A percentile compares a stretch with the other conserved stretches of the same genome.
phyloP scores from a whole-genome alignment of 2,797 vertebrate species.

The Galagoides demidoff region DNA sequence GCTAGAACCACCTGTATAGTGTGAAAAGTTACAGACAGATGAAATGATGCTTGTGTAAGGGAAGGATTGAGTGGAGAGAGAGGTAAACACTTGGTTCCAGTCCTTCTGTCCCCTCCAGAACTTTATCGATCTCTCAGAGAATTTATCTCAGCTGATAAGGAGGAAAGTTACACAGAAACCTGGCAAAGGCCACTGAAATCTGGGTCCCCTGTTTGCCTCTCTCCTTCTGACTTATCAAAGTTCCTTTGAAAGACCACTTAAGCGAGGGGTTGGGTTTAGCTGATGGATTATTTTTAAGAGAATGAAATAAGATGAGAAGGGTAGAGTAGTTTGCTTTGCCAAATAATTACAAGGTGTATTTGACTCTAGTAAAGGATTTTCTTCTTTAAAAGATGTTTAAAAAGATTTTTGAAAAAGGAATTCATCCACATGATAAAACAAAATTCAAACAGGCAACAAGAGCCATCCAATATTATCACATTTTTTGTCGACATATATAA shows the following conservation, averaged over 20 bases:
- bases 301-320: not conserved
- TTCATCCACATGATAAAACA: not conserved
- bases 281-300: not conserved
- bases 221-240: conserved; percentile 30
- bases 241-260: not conserved
- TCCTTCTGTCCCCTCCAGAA: not conserved
- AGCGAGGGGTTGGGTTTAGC: not conserved
- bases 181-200: not conserved
- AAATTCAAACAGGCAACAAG: not conserved
- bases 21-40: not conserved
- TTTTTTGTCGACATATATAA: not conserved
- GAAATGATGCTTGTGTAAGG: not conserved
- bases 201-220: not conserved
- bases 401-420: not conserved
- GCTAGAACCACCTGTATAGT: not conserved
- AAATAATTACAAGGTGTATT: not conserved
- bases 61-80: not conserved
- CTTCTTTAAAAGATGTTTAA: not conserved
- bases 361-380: conserved; percentile 6
- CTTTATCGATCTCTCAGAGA: not conserved
- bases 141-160: not conserved
- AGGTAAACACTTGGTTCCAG: not conserved
- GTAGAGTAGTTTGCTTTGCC: not conserved
- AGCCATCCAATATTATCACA: not conserved
- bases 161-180: not conserved